Percentiles rank a stretch among this genome's conserved stretches.
These are phyloP conservation scores for Antheraea yamamai DNA, from an alignment of 2,888 invertebrate genomes.

Conservation along the genomic window DNA sequence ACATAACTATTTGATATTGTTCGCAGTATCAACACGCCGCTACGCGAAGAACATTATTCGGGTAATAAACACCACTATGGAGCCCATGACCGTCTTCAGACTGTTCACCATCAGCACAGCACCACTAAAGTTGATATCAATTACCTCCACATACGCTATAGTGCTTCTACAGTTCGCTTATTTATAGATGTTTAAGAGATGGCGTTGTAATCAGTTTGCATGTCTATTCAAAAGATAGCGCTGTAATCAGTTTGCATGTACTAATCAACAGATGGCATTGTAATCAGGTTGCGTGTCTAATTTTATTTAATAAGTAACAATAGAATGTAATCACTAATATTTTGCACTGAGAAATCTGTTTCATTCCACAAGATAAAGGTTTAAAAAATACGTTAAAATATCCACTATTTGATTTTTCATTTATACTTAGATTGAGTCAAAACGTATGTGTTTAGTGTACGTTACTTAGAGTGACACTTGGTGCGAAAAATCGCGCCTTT, in stretches of 20 bases:
- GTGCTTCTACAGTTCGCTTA: constrained; percentile 18
- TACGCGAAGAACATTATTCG: constrained; percentile 16
- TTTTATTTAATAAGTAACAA: too few relatives aligned
- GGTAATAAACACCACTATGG: neutral
- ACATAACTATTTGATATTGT: neutral
- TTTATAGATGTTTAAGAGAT: neutral
- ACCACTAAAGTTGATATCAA: neutral
- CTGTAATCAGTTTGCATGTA: too few relatives aligned
- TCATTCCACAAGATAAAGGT: too few relatives aligned
- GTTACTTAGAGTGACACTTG: too few relatives aligned
- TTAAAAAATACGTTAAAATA: too few relatives aligned
- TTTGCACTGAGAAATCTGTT: too few relatives aligned
- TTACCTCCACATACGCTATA: constrained; percentile 15
- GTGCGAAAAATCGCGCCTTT: too few relatives aligned
- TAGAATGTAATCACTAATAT: too few relatives aligned
- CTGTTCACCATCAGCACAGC: neutral
- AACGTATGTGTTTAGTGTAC: too few relatives aligned
- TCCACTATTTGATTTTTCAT: too few relatives aligned
- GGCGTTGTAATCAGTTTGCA: neutral
- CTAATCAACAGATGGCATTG: neutral
- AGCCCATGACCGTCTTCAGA: constrained; percentile 13
- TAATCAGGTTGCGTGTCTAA: neutral
- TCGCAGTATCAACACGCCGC: constrained; percentile 1
- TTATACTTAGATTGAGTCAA: too few relatives aligned
- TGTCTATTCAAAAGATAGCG: too few relatives aligned